Conservation (phyloP, 2,797 vertebrate species). For the Malurus splendens region DNA sequence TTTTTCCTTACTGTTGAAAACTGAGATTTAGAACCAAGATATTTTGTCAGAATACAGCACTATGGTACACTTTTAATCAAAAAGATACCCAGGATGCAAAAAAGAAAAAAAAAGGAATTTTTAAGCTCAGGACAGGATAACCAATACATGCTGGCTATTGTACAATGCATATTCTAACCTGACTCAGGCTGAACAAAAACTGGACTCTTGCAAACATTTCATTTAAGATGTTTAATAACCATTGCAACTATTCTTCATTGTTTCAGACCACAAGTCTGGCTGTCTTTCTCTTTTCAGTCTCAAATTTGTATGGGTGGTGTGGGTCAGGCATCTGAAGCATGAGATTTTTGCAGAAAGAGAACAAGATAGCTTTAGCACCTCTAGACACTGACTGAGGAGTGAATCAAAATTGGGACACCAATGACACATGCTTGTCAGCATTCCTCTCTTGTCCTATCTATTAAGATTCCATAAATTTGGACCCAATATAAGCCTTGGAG, state of each 20-base stretch:
- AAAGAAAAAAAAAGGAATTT: neutral
- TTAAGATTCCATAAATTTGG: neutral
- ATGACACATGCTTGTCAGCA: neutral
- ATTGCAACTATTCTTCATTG: neutral
- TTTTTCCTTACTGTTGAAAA: neutral
- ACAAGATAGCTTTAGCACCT: neutral
- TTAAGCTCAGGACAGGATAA: neutral
- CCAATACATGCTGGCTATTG: neutral
- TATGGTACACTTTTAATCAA: neutral
- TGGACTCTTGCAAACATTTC: neutral
- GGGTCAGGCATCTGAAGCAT: neutral
- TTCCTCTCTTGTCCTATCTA: neutral
- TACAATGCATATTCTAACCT: neutral
- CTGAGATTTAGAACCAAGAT: neutral
- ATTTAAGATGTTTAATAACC: neutral
- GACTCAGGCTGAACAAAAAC: neutral
- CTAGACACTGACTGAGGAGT: neutral
- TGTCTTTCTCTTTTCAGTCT: neutral
- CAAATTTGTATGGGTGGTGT: neutral
- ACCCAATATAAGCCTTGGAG: neutral
- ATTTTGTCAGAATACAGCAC: neutral
- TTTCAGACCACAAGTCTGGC: neutral
- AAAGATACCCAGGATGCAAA: neutral
- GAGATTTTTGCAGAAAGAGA: neutral
- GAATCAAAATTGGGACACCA: neutral